phyloP scores from a whole-genome alignment of 2,888 invertebrate genomes.

The Lucinisca nassula region DNA sequence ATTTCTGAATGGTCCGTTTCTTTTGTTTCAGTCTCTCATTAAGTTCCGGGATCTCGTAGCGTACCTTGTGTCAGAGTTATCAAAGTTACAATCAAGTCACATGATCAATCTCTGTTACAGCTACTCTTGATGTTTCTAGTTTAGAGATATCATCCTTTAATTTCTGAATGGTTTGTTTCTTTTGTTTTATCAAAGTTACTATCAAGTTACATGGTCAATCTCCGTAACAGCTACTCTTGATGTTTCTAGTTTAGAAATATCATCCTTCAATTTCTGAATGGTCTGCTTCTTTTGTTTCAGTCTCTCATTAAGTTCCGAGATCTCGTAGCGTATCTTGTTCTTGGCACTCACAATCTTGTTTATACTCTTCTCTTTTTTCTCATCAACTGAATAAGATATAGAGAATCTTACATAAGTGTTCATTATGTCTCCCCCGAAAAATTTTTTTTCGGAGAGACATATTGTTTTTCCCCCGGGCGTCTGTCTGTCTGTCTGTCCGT shows the following conservation, averaged over 20 bases:
- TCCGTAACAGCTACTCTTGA: background rate
- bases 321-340: slow-evolving; percentile 89
- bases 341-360: slow-evolving; percentile 92
- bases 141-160: slow-evolving; percentile 92
- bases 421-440: too few species aligned
- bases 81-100: too few species aligned
- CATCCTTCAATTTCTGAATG: slow-evolving; percentile 91
- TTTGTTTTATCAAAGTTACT: slow-evolving; percentile 84
- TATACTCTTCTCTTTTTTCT: slow-evolving; percentile 91
- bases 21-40: slow-evolving; percentile 86
- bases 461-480: too few species aligned
- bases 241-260: slow-evolving; percentile 90
- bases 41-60: too few species aligned
- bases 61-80: too few species aligned
- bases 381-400: slow-evolving; percentile 97
- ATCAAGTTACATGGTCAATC: slow-evolving; percentile 47
- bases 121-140: slow-evolving; percentile 89
- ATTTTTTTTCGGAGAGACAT: too few species aligned
- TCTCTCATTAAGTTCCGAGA: slow-evolving; percentile 86
- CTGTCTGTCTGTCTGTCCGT: too few species aligned
- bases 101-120: slow-evolving; percentile 64
- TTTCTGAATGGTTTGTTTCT: slow-evolving; percentile 90
- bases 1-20: slow-evolving; percentile 91
- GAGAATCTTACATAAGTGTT: too few species aligned
- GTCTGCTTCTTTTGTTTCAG: slow-evolving; percentile 88